Base-by-base conservation (phyloP, 2,888 invertebrate species). In the Napeogenes inachia region DNA sequence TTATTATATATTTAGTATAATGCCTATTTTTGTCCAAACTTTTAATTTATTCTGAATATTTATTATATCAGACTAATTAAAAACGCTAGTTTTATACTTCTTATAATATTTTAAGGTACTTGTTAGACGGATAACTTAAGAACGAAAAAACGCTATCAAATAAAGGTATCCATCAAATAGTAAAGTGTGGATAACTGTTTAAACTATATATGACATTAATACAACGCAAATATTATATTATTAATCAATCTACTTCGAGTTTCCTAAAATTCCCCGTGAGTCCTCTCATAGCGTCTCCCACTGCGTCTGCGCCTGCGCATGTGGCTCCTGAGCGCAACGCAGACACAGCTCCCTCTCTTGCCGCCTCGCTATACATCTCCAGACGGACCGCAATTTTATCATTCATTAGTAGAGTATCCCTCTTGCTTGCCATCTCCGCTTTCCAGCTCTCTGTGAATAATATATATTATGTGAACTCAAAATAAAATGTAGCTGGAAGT, bases 191-290 rank as follows among this genome's bases (percentile, higher is more conserved):
- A 13, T 45, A 12, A 12, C 5, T 47, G 8, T n/a, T 47, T 21
- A 13, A 13, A 13, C 33, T 33, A 42, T n/a, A 53, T 45, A 35
- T 45, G 38, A 50, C 42, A 56, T 45, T 47, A 53, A 59, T 61
- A 56, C 3, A 45, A 21, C 30, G n/a, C 10, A 57, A 35, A 6
- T 3, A 4, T 3, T 42, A 12, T 42, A 42, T 2, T 10, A 3
- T 42, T 4, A 54, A 47, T 77, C 77, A 95, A 84, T 95, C 95
- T 45, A 95, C 95, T 89, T 95, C 95, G 59, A 95, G 91, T 82
- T 95, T 95, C 68, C 95, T 91, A 79, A 95, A 95, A 75, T 95
- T 95, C 59, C 95, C 95, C 4, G 93, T 94, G 42, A 95, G 91
- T 2, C 94, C 95, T 70, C 93, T 91, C 79, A 93, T 89, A 38